Percentiles rank a stretch among this genome's conserved stretches.
These are phyloP conservation scores for Trissolcus japonicus DNA, from an alignment of 2,888 invertebrate species.

Conservation along the genomic window DNA sequence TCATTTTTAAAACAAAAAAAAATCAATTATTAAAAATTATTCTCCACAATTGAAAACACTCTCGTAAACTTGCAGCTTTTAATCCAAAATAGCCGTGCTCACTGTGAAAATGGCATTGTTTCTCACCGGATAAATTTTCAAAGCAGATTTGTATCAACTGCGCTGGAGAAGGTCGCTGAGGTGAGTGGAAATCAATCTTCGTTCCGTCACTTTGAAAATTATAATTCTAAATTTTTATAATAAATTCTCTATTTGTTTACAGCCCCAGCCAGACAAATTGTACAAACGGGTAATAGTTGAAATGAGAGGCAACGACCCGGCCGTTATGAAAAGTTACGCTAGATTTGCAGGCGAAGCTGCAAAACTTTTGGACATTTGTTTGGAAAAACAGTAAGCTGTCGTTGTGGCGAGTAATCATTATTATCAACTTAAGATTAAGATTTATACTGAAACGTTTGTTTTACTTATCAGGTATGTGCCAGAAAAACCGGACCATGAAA, in stretches of 20 bases:
- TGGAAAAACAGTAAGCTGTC: conserved; percentile 35
- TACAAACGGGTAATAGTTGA: conserved; percentile 91
- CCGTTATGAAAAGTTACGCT: conserved; percentile 91
- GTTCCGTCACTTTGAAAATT: not conserved
- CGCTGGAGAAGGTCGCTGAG: not conserved
- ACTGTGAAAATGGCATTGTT: not conserved
- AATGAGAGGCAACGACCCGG: conserved; percentile 90
- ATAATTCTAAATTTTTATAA: not conserved
- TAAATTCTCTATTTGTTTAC: not conserved
- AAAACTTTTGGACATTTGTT: conserved; percentile 81
- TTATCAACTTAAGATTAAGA: not conserved
- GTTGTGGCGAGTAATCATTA: not conserved
- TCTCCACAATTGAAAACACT: not conserved
- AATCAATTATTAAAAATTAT: not conserved
- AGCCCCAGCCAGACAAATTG: conserved; percentile 81
- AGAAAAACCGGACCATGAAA: conserved; percentile 84
- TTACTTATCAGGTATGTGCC: conserved; percentile 81
- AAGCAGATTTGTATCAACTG: not conserved
- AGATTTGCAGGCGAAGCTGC: conserved; percentile 90
- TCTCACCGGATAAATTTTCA: not conserved
- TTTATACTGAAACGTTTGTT: not conserved
- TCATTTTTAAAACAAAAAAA: not conserved
- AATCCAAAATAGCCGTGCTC: not conserved
- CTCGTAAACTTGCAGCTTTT: not conserved
- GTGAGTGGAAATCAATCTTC: not conserved